These are phyloP conservation scores for Marisa cornuarietis DNA, from an alignment of 1,140 invertebrate genomes.

Conservation along the genomic window DNA sequence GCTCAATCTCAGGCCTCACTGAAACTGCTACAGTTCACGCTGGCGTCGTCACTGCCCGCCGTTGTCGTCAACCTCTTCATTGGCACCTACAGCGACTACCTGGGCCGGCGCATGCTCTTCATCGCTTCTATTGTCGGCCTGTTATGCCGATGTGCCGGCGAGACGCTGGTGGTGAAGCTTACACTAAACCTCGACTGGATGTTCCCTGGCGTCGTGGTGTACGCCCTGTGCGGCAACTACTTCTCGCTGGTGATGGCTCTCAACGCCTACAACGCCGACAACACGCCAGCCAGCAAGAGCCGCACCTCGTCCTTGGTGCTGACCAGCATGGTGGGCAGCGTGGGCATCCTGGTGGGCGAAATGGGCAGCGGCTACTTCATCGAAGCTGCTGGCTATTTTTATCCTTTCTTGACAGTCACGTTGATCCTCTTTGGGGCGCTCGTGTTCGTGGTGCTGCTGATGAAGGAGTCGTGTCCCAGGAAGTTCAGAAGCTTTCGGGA, in stretches of 20 bases:
- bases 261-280: background rate
- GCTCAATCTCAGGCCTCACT: no score
- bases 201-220: background rate
- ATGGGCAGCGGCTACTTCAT: background rate
- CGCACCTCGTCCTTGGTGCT: background rate
- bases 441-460: no score
- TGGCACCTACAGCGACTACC: no score
- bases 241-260: background rate
- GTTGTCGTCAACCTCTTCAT: no score
- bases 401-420: background rate
- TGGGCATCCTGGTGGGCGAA: conserved; percentile 3
- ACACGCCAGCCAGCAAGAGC: background rate
- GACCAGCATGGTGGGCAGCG: no score
- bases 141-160: no score
- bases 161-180: background rate
- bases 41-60: no score
- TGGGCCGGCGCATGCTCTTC: background rate
- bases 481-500: no score
- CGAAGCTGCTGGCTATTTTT: conserved; percentile 12
- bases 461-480: no score
- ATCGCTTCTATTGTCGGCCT: background rate
- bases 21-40: no score
- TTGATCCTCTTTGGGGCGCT: background rate
- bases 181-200: background rate
- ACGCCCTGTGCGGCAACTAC: background rate